Evolutionary conservation across 2,797 vertebrate species (phyloP).

Genomic region (Chelon auratus): DNA sequence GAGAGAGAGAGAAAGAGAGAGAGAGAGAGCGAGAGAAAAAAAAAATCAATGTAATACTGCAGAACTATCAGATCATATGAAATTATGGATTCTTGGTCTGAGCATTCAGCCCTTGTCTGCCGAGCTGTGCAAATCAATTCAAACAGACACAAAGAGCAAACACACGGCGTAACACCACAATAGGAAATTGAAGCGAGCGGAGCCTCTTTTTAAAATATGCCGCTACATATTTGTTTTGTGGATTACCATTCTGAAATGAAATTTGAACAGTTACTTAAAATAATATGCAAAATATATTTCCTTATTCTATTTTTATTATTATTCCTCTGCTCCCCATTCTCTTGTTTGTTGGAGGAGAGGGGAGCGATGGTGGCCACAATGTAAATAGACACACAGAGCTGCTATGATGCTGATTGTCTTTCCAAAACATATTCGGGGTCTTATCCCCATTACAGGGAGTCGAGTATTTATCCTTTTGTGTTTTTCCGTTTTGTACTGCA

Average conservation of each 20-base stretch:
- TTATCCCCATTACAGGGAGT: conserved; percentile 84
- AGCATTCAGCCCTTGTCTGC: conserved; percentile 91
- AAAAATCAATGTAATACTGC: conserved; percentile 92
- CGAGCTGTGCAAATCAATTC: conserved; percentile 94
- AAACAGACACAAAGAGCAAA: conserved; percentile 93
- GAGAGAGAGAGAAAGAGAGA: conserved; percentile 47
- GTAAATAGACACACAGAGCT: conserved; percentile 84
- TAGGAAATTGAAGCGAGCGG: conserved; percentile 88
- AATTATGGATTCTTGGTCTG: conserved; percentile 93
- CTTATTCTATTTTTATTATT: conserved; percentile 72
- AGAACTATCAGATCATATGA: conserved; percentile 94
- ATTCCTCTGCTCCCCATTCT: conserved; percentile 62
- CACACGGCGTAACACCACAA: conserved; percentile 85
- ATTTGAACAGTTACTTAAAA: conserved; percentile 92
- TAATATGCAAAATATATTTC: conserved; percentile 90
- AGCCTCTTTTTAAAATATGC: conserved; percentile 86
- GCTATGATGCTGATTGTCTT: conserved; percentile 86
- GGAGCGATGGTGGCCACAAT: conserved; percentile 77
- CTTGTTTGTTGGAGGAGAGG: conserved; percentile 84
- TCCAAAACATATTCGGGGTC: conserved; percentile 83
- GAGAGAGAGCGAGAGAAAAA: conserved; percentile 65
- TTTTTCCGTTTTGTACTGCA: conserved; percentile 57
- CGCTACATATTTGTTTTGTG: conserved; percentile 89
- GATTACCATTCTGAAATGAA: conserved; percentile 90
- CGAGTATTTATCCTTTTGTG: conserved; percentile 78